phyloP scores from a whole-genome alignment of 2,797 vertebrate genomes.

The Phalloptychus januarius region DNA sequence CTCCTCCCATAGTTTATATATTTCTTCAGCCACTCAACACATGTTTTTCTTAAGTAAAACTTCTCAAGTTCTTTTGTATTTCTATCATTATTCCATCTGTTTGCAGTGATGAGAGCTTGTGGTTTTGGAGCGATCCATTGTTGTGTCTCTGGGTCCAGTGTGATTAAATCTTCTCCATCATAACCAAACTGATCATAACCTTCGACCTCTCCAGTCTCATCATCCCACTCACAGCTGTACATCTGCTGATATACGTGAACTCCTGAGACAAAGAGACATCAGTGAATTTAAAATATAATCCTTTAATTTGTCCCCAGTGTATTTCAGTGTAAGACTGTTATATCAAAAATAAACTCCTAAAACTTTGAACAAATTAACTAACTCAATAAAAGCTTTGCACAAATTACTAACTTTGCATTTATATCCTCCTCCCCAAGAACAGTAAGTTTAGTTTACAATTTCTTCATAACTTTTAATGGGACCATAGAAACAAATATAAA shows the following conservation, averaged over 20 bases:
- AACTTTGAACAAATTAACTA: background rate
- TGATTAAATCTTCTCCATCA: slow-evolving; percentile 6
- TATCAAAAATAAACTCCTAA: background rate
- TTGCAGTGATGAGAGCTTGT: slow-evolving; percentile 16
- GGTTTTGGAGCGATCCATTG: background rate
- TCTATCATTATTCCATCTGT: slow-evolving; percentile 21
- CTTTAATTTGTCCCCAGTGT: too few relatives aligned
- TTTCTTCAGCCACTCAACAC: slow-evolving; percentile 16
- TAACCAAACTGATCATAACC: background rate
- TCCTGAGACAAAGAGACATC: background rate
- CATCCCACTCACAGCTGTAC: background rate
- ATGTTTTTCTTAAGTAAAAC: background rate
- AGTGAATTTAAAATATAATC: too few relatives aligned
- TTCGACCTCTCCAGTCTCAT: background rate
- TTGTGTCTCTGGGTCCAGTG: background rate
- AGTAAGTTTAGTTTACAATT: too few relatives aligned
- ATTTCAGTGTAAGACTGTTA: background rate
- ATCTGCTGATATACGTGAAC: background rate
- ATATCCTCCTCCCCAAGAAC: too few relatives aligned
- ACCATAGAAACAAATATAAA: too few relatives aligned
- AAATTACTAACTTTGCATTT: background rate
- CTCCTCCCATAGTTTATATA: slow-evolving; percentile 19
- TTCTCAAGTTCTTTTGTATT: rapidly evolving
- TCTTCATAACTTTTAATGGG: background rate
- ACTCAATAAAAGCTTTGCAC: background rate